Evolutionary conservation across 2,888 invertebrate species (phyloP), one percentile per base, ranked within the genome.

Genomic region (Criorhina ranunculi): DNA sequence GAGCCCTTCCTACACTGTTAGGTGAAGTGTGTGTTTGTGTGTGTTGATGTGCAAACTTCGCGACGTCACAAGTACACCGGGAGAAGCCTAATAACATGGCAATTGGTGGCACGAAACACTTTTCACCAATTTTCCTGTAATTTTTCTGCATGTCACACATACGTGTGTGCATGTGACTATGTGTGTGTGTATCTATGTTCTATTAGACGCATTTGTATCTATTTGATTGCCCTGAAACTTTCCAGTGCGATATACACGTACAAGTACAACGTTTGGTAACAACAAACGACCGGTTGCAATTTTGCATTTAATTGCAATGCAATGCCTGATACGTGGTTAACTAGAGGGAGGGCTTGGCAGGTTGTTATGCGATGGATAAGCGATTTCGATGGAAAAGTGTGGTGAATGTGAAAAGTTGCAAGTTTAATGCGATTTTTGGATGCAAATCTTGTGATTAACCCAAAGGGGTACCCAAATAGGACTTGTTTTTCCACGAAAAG

Each of bases 141-240:
- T 67, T 78, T 64, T 62, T 67, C 67, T 62, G 33, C 79, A 64
- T 79, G 83, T 85, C 85, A 67, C 79, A 80, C 66, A 76, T 66
- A 85, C 57, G 75, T 49, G 73, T 64, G 75, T 49, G 73, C 37
- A 7, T 9, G 35, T 57, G 31, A 37, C 31, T 55, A 59, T 12
- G 31, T 29, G 24, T 35, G 31, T 69, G 46, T 67, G 67, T 57
- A 37, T 44, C 31, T 55, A 59, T 15, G 31, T 70, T 70, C 75
- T 40, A 76, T 85, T 80, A 85, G 85, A 85, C 85, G 85, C 80
- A 85, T 85, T 85, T 85, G 53, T 85, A 85, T 85, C 85, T 85
- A 76, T 80, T 85, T 85, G 80, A 85, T 85, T 80, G 75, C 70
- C 70, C 80, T 64, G 80, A 29, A 85, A 85, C 80, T 80, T 85